Evolutionary conservation across 2,888 invertebrate species (phyloP).

Genomic region (Parthenolecanium corni): DNA sequence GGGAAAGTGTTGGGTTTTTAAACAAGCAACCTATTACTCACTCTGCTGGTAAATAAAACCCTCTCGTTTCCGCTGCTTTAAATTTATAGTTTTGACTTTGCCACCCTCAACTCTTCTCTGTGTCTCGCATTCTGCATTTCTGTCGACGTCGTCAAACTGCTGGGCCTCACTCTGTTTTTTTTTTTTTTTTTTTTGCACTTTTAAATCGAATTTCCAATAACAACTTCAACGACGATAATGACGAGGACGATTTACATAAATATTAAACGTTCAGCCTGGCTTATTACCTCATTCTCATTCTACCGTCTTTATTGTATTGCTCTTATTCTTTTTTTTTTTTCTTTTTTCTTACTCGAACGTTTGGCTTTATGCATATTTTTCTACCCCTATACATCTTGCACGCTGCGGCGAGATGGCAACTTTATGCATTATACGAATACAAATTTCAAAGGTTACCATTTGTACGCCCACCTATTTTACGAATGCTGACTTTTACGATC

Average conservation of each 20-base stretch:
- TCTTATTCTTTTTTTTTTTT: constrained; percentile 21
- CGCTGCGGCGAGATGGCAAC: background rate
- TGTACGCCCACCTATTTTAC: no score
- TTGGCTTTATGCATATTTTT: no score
- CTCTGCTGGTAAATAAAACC: constrained; percentile 26
- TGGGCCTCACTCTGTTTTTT: background rate
- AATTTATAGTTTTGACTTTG: constrained; percentile 18
- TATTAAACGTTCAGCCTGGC: constrained; percentile 27
- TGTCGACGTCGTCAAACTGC: no score
- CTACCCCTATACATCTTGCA: background rate
- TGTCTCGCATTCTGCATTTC: constrained; percentile 3
- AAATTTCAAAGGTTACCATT: no score
- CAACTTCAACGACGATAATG: constrained; percentile 22
- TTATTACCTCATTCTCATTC: constrained; percentile 27
- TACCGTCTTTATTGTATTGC: constrained; percentile 15
- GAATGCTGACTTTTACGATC: no score
- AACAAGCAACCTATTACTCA: constrained; percentile 28
- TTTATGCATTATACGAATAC: background rate
- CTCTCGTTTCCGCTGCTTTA: constrained; percentile 19
- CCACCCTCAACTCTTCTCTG: background rate
- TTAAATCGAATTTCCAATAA: constrained; percentile 29
- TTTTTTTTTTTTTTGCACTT: constrained; percentile 13
- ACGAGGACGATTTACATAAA: constrained; percentile 27
- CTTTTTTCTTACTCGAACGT: constrained; percentile 15
- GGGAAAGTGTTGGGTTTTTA: no score